Evolutionary conservation across 2,888 invertebrate genomes (phyloP).

Genomic region (Graphium colonna): DNA sequence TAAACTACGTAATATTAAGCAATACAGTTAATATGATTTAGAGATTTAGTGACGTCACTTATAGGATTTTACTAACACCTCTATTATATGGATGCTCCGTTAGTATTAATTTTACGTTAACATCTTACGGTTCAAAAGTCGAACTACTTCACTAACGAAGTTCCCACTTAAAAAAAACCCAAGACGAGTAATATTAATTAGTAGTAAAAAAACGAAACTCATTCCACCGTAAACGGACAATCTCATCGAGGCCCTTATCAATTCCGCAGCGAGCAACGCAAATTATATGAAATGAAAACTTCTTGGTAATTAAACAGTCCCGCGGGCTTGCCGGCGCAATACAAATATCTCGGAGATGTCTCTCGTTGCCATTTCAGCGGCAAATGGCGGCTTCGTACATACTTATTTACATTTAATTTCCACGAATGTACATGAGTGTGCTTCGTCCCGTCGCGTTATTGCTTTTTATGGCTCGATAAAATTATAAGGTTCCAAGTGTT

Average conservation of each 20-base stretch:
- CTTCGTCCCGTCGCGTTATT: slow-evolving; percentile 9
- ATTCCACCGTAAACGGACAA: slow-evolving; percentile 10
- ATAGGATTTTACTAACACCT: too few species aligned
- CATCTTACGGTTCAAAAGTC: too few species aligned
- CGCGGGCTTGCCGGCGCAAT: slow-evolving; percentile 23
- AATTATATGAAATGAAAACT: slow-evolving; percentile 33
- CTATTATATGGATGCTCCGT: too few species aligned
- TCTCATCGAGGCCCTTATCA: slow-evolving; percentile 22
- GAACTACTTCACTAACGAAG: too few species aligned
- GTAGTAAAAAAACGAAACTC: background rate
- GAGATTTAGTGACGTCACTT: too few species aligned
- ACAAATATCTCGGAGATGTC: slow-evolving; percentile 31
- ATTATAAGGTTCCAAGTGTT: background rate
- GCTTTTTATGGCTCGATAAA: slow-evolving; percentile 10
- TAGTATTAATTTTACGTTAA: too few species aligned
- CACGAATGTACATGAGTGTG: slow-evolving; percentile 23
- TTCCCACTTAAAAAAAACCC: too few species aligned
- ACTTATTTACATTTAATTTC: slow-evolving; percentile 40
- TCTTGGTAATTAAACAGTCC: slow-evolving; percentile 26
- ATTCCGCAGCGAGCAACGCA: slow-evolving; percentile 20
- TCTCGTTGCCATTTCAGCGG: slow-evolving; percentile 28
- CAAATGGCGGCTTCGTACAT: slow-evolving; percentile 32
- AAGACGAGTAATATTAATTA: background rate
- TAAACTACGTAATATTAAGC: too few species aligned
- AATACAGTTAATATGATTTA: too few species aligned